Evolutionary conservation across 2,113 vertebrate genomes (phyloP).

Genomic region (Apteryx owenii): DNA sequence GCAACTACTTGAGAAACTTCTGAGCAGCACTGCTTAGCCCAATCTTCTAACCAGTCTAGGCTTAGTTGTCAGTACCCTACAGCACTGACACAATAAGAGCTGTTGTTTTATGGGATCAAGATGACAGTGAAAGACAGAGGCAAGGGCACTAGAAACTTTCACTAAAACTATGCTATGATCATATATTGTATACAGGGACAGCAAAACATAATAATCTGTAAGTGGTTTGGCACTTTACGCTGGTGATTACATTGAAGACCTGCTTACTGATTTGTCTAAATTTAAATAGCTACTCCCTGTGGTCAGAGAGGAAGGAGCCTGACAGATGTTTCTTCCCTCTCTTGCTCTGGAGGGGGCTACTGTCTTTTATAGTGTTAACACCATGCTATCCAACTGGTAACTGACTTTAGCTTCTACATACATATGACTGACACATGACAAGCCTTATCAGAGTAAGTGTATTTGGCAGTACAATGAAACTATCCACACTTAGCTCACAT

Average conservation of each 20-base stretch:
- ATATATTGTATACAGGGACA: background rate
- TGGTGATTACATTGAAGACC: background rate
- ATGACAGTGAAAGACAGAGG: background rate
- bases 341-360: background rate
- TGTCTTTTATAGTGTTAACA: background rate
- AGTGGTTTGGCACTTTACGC: background rate
- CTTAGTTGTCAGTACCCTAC: background rate
- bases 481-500: background rate
- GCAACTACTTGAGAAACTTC: background rate
- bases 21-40: background rate
- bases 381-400: background rate
- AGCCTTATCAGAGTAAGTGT: background rate
- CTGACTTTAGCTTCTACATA: background rate
- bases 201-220: background rate
- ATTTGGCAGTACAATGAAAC: background rate
- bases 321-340: background rate
- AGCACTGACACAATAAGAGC: background rate
- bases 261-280: background rate
- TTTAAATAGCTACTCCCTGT: background rate
- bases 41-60: background rate
- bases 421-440: background rate
- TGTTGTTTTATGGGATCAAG: background rate
- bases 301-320: background rate
- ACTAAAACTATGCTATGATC: background rate
- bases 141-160: background rate